These are phyloP conservation scores for Ormyrus pomaceus DNA, from an alignment of 2,888 invertebrate genomes.

Conservation along the genomic window DNA sequence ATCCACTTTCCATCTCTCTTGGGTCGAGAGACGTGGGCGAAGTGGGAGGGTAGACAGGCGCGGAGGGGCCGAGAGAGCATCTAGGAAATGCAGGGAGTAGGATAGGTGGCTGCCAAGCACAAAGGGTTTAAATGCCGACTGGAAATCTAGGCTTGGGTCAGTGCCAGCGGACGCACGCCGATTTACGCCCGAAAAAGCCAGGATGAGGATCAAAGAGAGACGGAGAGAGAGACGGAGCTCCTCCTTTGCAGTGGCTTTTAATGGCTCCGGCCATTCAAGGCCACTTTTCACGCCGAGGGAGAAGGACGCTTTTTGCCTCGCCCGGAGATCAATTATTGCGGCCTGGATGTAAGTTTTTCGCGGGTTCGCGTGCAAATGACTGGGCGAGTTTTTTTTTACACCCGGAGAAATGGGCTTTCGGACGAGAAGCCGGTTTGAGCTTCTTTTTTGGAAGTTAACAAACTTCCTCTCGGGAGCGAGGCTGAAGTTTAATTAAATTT, in stretches of 20 bases:
- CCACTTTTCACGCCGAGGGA: slow-evolving; percentile 17
- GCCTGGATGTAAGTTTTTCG: no score
- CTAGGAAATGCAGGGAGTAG: background rate
- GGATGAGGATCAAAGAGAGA: background rate
- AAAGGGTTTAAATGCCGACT: slow-evolving; percentile 49
- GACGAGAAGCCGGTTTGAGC: no score
- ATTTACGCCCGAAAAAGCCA: background rate
- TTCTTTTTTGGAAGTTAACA: no score
- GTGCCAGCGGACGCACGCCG: slow-evolving; percentile 16
- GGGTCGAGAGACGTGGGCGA: slow-evolving; percentile 1
- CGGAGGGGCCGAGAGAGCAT: background rate
- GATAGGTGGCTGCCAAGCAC: background rate
- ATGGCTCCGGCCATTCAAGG: slow-evolving; percentile 33
- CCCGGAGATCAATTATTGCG: background rate
- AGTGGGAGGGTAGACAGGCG: background rate
- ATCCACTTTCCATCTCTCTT: no score
- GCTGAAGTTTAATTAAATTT: no score
- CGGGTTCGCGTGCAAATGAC: no score
- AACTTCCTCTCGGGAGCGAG: no score
- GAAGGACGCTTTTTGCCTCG: background rate
- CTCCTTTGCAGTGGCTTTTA: slow-evolving; percentile 14
- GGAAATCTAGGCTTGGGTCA: slow-evolving; percentile 46
- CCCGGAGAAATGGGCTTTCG: no score
- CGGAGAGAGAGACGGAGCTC: background rate
- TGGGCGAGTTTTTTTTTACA: no score